Percentiles rank a stretch among this genome's conserved stretches.
Evolutionary conservation across 2,113 vertebrate genomes (phyloP).

Genomic region (Amblyopsis rosae): DNA sequence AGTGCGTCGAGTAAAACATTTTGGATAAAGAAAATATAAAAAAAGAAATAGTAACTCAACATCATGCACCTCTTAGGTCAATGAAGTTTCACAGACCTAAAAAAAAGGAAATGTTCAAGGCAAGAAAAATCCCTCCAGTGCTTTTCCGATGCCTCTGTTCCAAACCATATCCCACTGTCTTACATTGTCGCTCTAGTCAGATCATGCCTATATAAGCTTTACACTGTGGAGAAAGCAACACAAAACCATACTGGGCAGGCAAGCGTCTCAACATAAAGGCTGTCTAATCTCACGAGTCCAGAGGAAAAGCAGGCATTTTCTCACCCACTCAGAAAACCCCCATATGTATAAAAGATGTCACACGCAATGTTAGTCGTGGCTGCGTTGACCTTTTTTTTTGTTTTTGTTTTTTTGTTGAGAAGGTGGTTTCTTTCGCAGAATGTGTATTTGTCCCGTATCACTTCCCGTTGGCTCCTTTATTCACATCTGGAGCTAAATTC

Average conservation of each 20-base stretch:
- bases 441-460: not conserved
- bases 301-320: constrained; percentile 70
- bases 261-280: constrained; percentile 73
- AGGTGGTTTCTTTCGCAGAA: constrained; percentile 11
- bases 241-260: constrained; percentile 76
- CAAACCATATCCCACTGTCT: constrained; percentile 50
- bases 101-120: constrained; percentile 79
- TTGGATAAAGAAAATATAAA: constrained; percentile 34
- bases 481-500: constrained; percentile 18
- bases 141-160: constrained; percentile 43
- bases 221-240: constrained; percentile 75
- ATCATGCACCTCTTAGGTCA: constrained; percentile 75
- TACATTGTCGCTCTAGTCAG: constrained; percentile 59
- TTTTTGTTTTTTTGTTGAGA: constrained; percentile 13
- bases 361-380: constrained; percentile 31
- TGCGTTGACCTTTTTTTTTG: constrained; percentile 32
- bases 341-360: constrained; percentile 62
- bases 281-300: constrained; percentile 54
- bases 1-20: constrained; percentile 75
- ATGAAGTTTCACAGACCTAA: constrained; percentile 68
- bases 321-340: constrained; percentile 65
- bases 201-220: constrained; percentile 77
- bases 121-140: constrained; percentile 48
- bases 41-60: constrained; percentile 46
- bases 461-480: constrained; percentile 41